Base-by-base conservation (phyloP, 2,113 vertebrate species). In the Sclerurus mexicanus region DNA sequence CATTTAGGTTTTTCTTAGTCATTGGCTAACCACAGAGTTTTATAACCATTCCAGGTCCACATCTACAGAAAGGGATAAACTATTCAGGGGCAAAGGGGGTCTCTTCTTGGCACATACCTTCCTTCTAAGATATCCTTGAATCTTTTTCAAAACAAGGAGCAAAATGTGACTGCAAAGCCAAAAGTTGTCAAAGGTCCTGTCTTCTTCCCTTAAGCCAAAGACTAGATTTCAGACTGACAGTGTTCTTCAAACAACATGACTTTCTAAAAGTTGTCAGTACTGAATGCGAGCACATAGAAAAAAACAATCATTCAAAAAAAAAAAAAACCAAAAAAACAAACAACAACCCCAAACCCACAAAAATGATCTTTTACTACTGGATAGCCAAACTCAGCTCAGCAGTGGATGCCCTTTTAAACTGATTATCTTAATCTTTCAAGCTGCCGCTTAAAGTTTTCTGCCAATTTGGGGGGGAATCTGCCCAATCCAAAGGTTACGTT, bases 401-500 rank as follows among this genome's bases (percentile, higher is more conserved):
- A 64, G 18, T 4, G 10, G 9, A 15, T 89, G 55, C 30, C 53
- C 74, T 94, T 94, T 91, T 71, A 93, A 82, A 73, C 27, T 24
- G 22, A 73, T 82, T 72, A 81, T 10, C 47, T 37, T 53, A 4
- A 40, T 62, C 74, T 92, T 90, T 89, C 55, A 92, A 85, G 55
- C 71, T 59, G 28, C 73, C 37, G 10, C 80, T 27, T 17, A 5
- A 52, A 78, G 30, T 39, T 73, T 82, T 37, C 69, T 76, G 94
- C 87, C 92, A 69, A 19, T 44, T 83, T 89, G 62, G 7, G 15
- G 15, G 24, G 59, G 83, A 81, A 85, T 23, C 47, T 77, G 47
- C 84, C 76, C 72, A 55, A 86, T 93, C 55, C 89, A 97, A 97
- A 97, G 95, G 95, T 95, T 77, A 62, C 10, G 24, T 95, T 97